A percentile compares a stretch with the other conserved stretches of the same genome.
Evolutionary conservation across 2,797 vertebrate genomes (phyloP).

Genomic region (Tachyglossus aculeatus): DNA sequence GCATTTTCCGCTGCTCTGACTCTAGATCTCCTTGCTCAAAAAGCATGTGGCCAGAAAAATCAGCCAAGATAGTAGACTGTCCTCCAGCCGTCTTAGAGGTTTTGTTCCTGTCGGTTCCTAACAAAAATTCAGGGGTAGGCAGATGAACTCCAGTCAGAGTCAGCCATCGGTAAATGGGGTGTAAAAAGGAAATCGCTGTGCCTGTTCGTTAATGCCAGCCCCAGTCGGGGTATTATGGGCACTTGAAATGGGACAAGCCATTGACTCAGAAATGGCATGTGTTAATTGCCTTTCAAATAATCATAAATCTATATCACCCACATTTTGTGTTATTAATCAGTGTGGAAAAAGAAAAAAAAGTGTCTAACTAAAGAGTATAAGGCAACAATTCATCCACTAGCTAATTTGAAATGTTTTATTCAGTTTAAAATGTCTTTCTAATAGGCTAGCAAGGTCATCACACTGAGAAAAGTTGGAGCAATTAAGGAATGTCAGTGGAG

Average conservation of each 20-base stretch:
- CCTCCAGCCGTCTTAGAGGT: too few species aligned
- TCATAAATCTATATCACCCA: conserved; percentile 62
- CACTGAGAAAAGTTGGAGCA: conserved; percentile 40
- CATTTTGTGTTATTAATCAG: conserved; percentile 64
- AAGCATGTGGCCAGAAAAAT: too few species aligned
- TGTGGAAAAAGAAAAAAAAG: too few species aligned
- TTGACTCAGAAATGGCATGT: conserved; percentile 64
- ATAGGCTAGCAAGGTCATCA: conserved; percentile 58
- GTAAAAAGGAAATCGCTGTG: conserved; percentile 58
- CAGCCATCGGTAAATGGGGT: conserved; percentile 62
- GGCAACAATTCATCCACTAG: conserved; percentile 52
- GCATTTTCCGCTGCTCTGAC: too few species aligned
- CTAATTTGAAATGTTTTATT: conserved; percentile 62
- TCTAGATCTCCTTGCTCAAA: too few species aligned
- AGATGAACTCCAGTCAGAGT: conserved; percentile 57
- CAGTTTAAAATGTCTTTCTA: conserved; percentile 50
- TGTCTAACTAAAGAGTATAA: conserved; percentile 29
- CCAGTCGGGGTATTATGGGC: conserved; percentile 51
- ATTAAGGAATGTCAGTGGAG: conserved; percentile 48
- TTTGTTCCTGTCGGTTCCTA: conserved; percentile 11
- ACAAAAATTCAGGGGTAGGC: conserved; percentile 20
- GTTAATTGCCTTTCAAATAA: conserved; percentile 63
- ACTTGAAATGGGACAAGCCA: conserved; percentile 64
- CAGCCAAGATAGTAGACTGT: too few species aligned
- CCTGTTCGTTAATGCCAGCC: conserved; percentile 55